Conservation (phyloP, 2,797 vertebrate species). For the Argya squamiceps region DNA sequence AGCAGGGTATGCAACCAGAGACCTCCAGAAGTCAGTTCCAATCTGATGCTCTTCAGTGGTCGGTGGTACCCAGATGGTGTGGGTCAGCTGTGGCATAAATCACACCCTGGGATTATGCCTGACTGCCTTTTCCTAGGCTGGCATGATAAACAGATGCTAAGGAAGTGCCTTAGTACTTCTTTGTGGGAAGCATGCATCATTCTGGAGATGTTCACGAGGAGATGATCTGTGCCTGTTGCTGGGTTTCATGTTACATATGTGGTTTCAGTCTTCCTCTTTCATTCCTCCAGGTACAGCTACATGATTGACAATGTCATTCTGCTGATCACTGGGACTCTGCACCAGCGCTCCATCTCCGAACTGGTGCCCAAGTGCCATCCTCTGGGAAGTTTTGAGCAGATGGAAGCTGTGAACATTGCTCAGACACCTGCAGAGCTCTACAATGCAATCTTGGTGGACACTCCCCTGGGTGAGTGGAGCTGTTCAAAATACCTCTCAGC, state of each 20-base stretch:
- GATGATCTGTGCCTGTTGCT: neutral
- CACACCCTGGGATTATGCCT: neutral
- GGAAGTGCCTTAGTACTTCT: neutral
- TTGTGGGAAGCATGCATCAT: neutral
- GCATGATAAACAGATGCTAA: neutral
- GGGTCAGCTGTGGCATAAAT: neutral
- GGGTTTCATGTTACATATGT: neutral
- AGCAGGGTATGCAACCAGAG: neutral
- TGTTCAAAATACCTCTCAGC: neutral
- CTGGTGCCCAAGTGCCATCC: slow-evolving; percentile 98
- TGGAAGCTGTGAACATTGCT: slow-evolving; percentile 99
- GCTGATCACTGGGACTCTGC: slow-evolving; percentile 96
- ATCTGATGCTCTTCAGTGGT: neutral
- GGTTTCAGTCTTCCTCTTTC: neutral
- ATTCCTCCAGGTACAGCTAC: slow-evolving; percentile 90
- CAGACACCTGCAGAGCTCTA: slow-evolving; percentile 99
- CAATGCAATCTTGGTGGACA: slow-evolving; percentile 98
- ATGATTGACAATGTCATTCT: slow-evolving; percentile 99
- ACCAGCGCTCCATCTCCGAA: slow-evolving; percentile 95
- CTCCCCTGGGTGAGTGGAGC: slow-evolving; percentile 87
- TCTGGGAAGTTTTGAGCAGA: slow-evolving; percentile 97
- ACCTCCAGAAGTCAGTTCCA: neutral
- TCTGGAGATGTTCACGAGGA: neutral
- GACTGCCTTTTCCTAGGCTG: neutral
- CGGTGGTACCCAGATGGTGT: neutral